These are phyloP conservation scores for Lasiurus borealis DNA, from an alignment of 2,113 vertebrate species.

Conservation along the genomic window DNA sequence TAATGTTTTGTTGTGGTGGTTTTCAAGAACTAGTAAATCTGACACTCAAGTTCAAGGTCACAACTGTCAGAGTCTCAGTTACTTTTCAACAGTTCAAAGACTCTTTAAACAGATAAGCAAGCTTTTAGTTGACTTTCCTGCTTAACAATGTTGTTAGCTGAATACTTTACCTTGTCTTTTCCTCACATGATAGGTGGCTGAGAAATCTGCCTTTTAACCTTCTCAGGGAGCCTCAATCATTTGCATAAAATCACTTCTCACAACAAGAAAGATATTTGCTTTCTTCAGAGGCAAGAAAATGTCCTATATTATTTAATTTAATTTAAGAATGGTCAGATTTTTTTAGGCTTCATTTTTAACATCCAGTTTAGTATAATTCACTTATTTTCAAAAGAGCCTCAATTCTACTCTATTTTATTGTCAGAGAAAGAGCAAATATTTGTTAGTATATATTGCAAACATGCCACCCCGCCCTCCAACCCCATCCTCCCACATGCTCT, in stretches of 20 bases:
- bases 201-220: neutral
- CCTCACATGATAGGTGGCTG: neutral
- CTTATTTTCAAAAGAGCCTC: conserved; percentile 37
- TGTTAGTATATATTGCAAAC: neutral
- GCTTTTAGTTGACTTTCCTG: neutral
- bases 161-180: neutral
- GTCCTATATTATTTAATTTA: too few species aligned
- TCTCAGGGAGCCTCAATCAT: neutral
- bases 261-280: neutral
- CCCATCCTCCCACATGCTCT: neutral
- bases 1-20: neutral
- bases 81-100: conserved; percentile 22
- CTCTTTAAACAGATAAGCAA: neutral
- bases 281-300: conserved; percentile 36
- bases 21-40: neutral
- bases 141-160: neutral
- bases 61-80: neutral
- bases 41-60: neutral
- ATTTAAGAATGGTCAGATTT: neutral
- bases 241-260: conserved; percentile 9
- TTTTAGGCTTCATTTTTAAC: neutral
- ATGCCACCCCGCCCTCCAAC: accelerated
- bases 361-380: neutral
- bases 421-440: neutral
- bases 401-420: neutral